A percentile compares a stretch with the other conserved stretches of the same genome.
Conservation (phyloP, 2,797 vertebrate genomes). For the Coracias cyanogaster region DNA sequence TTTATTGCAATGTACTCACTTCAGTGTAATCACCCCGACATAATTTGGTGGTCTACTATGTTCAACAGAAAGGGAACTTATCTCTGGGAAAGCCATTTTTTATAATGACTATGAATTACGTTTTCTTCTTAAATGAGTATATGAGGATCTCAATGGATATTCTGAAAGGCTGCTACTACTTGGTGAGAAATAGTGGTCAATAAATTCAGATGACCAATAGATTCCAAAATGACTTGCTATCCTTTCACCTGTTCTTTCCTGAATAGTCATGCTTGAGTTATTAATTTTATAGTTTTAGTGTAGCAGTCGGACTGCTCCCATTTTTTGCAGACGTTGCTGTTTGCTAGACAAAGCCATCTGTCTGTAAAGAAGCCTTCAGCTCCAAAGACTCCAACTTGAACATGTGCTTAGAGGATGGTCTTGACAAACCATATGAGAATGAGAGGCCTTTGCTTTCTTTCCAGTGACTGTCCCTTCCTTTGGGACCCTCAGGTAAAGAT, state of each 20-base stretch:
- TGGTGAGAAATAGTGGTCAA: background rate
- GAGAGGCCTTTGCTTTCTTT: background rate
- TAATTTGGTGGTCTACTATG: background rate
- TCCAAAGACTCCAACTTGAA: background rate
- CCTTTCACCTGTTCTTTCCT: background rate
- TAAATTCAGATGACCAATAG: background rate
- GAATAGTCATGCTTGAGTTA: background rate
- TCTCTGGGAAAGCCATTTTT: background rate
- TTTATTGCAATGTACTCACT: background rate
- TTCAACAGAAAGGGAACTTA: background rate
- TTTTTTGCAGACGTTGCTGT: background rate
- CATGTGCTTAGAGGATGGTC: background rate
- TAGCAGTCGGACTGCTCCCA: background rate
- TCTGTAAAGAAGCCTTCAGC: background rate
- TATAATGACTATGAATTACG: background rate
- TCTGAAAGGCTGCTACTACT: background rate
- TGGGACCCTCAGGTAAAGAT: background rate
- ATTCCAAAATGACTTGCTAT: background rate
- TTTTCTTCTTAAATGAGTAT: background rate
- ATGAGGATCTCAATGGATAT: background rate
- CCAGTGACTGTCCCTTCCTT: background rate
- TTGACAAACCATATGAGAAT: background rate
- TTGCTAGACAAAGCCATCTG: background rate
- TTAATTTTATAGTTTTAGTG: background rate
- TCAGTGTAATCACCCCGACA: background rate